Conservation (phyloP, 2,797 vertebrate species). For the Echeneis naucrates region DNA sequence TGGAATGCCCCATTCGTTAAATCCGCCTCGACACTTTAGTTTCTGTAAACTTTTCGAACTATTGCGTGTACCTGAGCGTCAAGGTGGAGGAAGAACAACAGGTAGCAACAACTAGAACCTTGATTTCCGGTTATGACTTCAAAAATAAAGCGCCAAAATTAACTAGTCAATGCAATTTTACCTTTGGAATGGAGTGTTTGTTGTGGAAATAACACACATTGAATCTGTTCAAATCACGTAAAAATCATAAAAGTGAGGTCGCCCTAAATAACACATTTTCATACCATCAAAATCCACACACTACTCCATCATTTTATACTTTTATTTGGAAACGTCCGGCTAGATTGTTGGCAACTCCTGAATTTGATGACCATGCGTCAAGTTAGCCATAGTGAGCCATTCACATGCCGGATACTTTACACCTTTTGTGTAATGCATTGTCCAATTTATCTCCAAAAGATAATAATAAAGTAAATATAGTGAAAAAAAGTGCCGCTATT, state of each 20-base stretch:
- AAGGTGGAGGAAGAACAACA: slow-evolving; percentile 66
- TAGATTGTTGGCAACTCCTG: background rate
- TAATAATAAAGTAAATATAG: background rate
- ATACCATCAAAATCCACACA: background rate
- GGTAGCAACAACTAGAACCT: slow-evolving; percentile 24
- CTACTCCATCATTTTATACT: background rate
- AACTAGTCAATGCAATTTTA: background rate
- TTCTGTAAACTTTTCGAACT: slow-evolving; percentile 37
- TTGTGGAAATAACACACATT: background rate
- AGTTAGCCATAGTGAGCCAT: background rate
- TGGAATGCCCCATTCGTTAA: fast-evolving
- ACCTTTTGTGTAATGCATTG: background rate
- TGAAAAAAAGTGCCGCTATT: background rate
- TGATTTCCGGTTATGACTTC: slow-evolving; percentile 45
- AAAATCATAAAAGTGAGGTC: fast-evolving
- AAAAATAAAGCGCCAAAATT: slow-evolving; percentile 48
- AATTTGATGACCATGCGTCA: background rate
- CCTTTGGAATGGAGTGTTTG: background rate
- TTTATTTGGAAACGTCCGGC: slow-evolving; percentile 29
- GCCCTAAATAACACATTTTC: background rate
- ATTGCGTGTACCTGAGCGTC: slow-evolving; percentile 71
- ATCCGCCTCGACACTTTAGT: background rate
- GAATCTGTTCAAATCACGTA: no score
- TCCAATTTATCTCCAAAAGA: background rate
- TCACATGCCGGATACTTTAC: slow-evolving; percentile 15